These are phyloP conservation scores for Doris montereyensis DNA, from an alignment of 2,888 invertebrate genomes.

Conservation along the genomic window DNA sequence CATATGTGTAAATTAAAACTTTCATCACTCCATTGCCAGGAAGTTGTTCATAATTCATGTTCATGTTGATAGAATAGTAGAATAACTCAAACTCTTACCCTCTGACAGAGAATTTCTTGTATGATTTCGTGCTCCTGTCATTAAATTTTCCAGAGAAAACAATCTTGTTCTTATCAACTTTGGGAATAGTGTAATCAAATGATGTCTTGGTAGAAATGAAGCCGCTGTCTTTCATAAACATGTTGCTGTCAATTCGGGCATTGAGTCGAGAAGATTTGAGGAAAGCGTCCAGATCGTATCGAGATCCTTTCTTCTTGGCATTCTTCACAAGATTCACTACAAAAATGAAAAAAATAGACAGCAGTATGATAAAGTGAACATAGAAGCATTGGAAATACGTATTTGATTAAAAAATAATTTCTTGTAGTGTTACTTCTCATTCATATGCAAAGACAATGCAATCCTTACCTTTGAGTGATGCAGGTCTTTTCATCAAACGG, in stretches of 20 bases:
- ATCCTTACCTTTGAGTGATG: conserved; percentile 50
- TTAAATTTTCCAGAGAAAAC: conserved; percentile 47
- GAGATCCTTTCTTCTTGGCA: conserved; percentile 20
- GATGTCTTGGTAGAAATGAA: conserved; percentile 37
- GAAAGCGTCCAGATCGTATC: conserved; percentile 29
- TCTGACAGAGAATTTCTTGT: conserved; percentile 44
- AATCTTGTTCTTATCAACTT: conserved; percentile 50
- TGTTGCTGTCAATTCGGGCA: conserved; percentile 26
- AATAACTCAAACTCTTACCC: too few species aligned
- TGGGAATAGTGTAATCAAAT: conserved; percentile 51
- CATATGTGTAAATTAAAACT: too few species aligned
- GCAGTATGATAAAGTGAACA: too few species aligned
- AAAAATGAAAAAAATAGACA: neutral
- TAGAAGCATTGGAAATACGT: neutral
- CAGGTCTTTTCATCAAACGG: conserved; percentile 48
- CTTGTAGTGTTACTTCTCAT: too few species aligned
- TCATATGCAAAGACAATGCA: neutral
- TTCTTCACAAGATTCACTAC: conserved; percentile 24
- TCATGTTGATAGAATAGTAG: too few species aligned
- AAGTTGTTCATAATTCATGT: too few species aligned
- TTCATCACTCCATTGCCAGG: too few species aligned
- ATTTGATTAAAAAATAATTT: neutral
- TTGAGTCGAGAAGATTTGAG: conserved; percentile 41
- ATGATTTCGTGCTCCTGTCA: conserved; percentile 45
- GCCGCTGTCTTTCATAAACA: conserved; percentile 27